Evolutionary conservation across 2,888 invertebrate genomes (phyloP), one percentile per base, ranked within the genome.

Genomic region (Saturnia japonica): DNA sequence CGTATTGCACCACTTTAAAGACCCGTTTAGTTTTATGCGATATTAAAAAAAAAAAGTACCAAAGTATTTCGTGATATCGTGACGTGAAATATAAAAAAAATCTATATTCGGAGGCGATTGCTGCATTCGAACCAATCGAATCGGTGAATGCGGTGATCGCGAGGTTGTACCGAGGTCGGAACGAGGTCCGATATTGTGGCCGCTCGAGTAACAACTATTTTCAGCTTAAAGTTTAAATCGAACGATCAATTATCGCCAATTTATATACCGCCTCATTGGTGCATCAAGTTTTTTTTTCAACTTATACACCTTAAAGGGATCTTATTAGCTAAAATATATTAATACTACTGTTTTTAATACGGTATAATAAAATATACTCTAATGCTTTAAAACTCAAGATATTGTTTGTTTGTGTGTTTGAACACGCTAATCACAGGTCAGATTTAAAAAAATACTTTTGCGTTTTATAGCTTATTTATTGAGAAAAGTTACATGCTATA

Each of bases 61-160:
- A 71, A 73, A 77, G 78, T 79, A 77, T 81, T 80, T 81, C 74
- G 73, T 77, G 76, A 75, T 80, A 76, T 81, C 85, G 83, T 86
- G 87, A 85, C 84, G 85, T 82, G 85, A 81, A 84, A 82, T 85
- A 82, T 82, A 84, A 87, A 89, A 89, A 87, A 88, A 87, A 76
- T 86, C 84, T 88, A 85, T 89, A 91, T 92, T 92, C 89, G 88
- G 89, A 84, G 82, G 87, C 84, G 88, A 88, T 87, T 87, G 88
- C 84, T 84, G 88, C 85, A 88, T 85, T 87, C 79, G 84, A 86
- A 82, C 91, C 91, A 91, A 91, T 91, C 77, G 88, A 85, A 85
- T 81, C 84, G 85, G 93, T 91, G 92, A 92, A 91, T 87, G 91
- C 88, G 85, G 84, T 77, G 79, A 78, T 75, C 75, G 78, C 90